Base-by-base conservation (phyloP, 37 sponge, comb jelly and placozoan species). In the Chondrosia reniformis region DNA sequence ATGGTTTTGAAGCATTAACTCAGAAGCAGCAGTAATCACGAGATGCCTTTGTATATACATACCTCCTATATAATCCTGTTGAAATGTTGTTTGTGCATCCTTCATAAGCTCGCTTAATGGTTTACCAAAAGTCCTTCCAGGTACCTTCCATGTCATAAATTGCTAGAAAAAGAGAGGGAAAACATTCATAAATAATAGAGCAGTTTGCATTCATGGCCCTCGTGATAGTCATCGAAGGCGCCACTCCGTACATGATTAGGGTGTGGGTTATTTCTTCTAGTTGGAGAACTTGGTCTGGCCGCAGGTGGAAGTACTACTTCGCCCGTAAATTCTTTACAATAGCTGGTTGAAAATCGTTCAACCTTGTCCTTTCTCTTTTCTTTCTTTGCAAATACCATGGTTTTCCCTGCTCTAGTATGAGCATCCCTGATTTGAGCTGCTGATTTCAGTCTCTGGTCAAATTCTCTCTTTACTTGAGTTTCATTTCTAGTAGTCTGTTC, bases 91-190 rank as follows among this genome's bases (percentile, higher is more conserved):
- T 40, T 66, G 67, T 8, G 39, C 17, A 17, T 76, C 81, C 0
- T 58, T 59, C 8, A 43, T 54, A 21, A 63, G 46, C 6, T 31
- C 2, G 13, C 67, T 32, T 45, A 79, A 75, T 56, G 52, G 58
- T 27, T 17, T 79, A 45, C 89, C 89, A 38, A 89, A 79, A 24
- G 84, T 84, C 1, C 91, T 37, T 0, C 82, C 44, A 2, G 91
- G 91, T n/a, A 86, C 65, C 45, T 72, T 82, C 91, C 91, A 90
- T 13, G 80, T 80, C 86, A 90, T 85, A 45, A 90, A 90, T 83
- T 85, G 86, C 91, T 90, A 54, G 40, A 81, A 3, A 27, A 38
- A 25, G 27, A 10, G 40, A 34, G 7, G 22, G 24, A 24, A 40
- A 22, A 44, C 49, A 59, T n/a, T 25, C 10, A 10, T 49, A 49